These are phyloP conservation scores for Argentina silus DNA, from an alignment of 2,797 vertebrate species.

Conservation along the genomic window DNA sequence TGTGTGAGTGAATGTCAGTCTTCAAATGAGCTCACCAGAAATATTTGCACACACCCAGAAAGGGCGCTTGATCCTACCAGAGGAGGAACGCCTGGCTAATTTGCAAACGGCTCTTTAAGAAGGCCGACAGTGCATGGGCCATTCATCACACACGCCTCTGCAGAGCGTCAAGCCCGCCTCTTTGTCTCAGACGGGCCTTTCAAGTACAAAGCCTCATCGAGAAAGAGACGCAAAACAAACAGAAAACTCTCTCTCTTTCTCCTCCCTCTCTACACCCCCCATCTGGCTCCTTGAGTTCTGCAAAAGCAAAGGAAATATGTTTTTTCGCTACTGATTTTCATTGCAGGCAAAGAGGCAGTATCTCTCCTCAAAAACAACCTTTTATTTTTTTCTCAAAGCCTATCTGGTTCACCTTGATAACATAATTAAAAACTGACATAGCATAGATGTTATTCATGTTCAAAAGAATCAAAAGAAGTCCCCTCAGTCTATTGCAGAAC, in stretches of 20 bases:
- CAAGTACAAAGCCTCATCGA: constrained; percentile 59
- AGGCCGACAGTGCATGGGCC: constrained; percentile 23
- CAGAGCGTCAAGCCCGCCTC: constrained; percentile 24
- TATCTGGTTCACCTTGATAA: constrained; percentile 45
- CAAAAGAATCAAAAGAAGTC: constrained; percentile 44
- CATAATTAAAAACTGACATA: constrained; percentile 24
- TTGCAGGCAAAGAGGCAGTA: constrained; percentile 16
- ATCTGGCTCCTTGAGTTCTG: constrained; percentile 18
- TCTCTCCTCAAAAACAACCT: constrained; percentile 3
- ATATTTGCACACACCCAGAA: constrained; percentile 31
- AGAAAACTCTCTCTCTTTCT: constrained; percentile 11
- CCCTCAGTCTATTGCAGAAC: constrained; percentile 62
- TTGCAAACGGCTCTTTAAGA: constrained; percentile 35
- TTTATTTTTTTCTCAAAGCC: neutral
- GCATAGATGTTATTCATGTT: constrained; percentile 12
- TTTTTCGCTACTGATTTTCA: constrained; percentile 5
- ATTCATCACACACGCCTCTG: constrained; percentile 53
- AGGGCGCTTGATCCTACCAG: constrained; percentile 18
- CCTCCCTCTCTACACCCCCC: constrained; percentile 9
- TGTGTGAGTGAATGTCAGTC: neutral
- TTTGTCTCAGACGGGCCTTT: constrained; percentile 56
- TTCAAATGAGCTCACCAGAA: constrained; percentile 1
- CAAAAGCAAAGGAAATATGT: constrained; percentile 14
- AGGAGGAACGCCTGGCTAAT: constrained; percentile 24
- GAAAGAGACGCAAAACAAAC: constrained; percentile 39